Conservation (phyloP, 2,888 invertebrate genomes). For the Xiphydria camelus region DNA sequence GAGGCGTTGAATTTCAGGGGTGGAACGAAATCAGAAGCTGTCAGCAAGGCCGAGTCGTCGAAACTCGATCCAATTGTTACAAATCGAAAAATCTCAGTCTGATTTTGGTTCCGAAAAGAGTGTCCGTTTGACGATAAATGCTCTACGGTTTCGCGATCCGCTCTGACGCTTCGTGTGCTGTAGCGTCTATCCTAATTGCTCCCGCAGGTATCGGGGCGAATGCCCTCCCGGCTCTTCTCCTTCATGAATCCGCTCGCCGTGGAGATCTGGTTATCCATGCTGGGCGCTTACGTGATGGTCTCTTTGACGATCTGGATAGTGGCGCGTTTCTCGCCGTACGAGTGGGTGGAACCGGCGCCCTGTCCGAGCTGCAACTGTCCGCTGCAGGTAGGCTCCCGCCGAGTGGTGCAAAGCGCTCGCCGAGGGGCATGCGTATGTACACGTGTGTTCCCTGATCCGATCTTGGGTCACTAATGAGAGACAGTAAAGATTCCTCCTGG, state of each 20-base stretch:
- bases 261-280: slow-evolving; percentile 83
- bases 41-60: too few species aligned
- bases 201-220: slow-evolving; percentile 64
- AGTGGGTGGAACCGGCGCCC: slow-evolving; percentile 71
- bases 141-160: not conserved
- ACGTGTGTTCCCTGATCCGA: too few species aligned
- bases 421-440: too few species aligned
- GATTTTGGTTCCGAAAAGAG: too few species aligned
- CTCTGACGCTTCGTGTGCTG: not conserved
- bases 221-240: slow-evolving; percentile 74
- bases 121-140: too few species aligned
- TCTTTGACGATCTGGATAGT: slow-evolving; percentile 82
- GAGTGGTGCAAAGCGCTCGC: too few species aligned
- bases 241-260: slow-evolving; percentile 84
- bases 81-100: too few species aligned
- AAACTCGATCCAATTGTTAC: too few species aligned
- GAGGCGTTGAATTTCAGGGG: too few species aligned
- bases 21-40: too few species aligned
- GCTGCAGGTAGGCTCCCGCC: slow-evolving; percentile 53
- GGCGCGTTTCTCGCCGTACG: slow-evolving; percentile 81
- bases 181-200: slow-evolving; percentile 26
- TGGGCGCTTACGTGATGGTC: slow-evolving; percentile 78
- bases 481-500: too few species aligned
- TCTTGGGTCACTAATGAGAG: too few species aligned
- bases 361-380: slow-evolving; percentile 62